Conservation (phyloP, 2,113 vertebrate genomes). For the Accipiter virgatus region DNA sequence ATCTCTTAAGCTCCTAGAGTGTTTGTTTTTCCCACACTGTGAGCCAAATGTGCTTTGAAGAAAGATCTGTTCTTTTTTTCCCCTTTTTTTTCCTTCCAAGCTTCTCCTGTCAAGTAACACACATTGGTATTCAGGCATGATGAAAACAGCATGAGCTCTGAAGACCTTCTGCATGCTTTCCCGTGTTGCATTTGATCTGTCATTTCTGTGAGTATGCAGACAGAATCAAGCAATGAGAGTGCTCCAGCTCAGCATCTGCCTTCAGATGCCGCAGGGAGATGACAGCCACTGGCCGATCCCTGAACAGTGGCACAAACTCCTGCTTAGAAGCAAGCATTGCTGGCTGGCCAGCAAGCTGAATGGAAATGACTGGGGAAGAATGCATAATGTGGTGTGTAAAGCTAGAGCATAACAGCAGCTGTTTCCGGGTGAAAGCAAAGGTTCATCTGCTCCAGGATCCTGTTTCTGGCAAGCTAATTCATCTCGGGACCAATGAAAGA, state of each 20-base stretch:
- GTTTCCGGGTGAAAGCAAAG: not conserved
- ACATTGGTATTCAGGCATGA: not conserved
- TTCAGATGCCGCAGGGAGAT: not conserved
- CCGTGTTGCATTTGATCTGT: not conserved
- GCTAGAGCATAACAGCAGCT: not conserved
- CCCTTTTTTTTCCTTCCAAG: not conserved
- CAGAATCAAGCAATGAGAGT: not conserved
- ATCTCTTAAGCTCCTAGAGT: not conserved
- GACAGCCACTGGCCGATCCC: fast-evolving
- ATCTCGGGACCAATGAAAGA: not conserved
- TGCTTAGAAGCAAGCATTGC: not conserved
- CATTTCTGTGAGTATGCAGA: not conserved
- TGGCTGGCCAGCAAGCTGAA: not conserved
- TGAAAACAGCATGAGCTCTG: not conserved
- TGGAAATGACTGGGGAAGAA: not conserved
- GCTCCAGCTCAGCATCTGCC: not conserved
- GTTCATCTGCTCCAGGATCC: not conserved
- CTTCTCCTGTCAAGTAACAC: not conserved
- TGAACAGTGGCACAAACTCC: not conserved
- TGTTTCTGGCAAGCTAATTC: not conserved
- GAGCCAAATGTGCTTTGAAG: not conserved
- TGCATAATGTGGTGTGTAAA: too few relatives aligned
- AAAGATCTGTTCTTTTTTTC: not conserved
- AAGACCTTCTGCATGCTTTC: not conserved
- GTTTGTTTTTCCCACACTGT: not conserved